Base-by-base conservation (phyloP, 2,888 invertebrate genomes). In the Drosophila peninsularis region DNA sequence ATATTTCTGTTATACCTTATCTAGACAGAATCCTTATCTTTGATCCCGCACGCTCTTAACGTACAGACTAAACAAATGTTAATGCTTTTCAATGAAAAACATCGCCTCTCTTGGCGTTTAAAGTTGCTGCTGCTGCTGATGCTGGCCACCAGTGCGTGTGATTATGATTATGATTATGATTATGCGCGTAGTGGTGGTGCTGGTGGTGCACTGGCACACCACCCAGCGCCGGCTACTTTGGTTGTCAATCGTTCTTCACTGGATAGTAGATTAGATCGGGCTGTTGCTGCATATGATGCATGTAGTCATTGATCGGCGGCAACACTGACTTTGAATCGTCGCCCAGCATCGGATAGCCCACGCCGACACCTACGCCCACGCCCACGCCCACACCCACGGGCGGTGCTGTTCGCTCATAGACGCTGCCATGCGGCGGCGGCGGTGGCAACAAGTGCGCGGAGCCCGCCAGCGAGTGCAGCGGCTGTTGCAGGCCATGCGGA, bases 161-260 rank as follows among this genome's bases (percentile, higher is more conserved):
- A 68, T 89, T 79, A 72, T 82, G 73, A 69, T 86, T 81, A 60
- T 83, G 71, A 57, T 76, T 72, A 63, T 56, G 56, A 56, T 75
- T 76, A 66, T 82, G 80, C 61, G 79, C 78, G 61, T 68, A 67
- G 71, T 78, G 68, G 42, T 65, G 49, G 50, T 58, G 57, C 27
- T 57, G 67, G 14, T 67, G 82, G 37, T 84, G 73, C 55, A 54
- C 71, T 21, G 19, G n/a, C n/a, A 49, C 70, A 75, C 76, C 79
- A 73, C 69, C 66, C 71, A 65, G 63, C 64, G 66, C 57, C 49
- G 72, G 82, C 80, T 91, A 89, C 84, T 91, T 91, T 84, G 90
- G 82, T 81, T 91, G 91, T 91, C 91, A 91, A 80, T 92, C 92
- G 69, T 92, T 92, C 75, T 92, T 92, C 83, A 91, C 92, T 82